phyloP scores from a whole-genome alignment of 1,140 invertebrate species.

The Neodiprion pinetum region DNA sequence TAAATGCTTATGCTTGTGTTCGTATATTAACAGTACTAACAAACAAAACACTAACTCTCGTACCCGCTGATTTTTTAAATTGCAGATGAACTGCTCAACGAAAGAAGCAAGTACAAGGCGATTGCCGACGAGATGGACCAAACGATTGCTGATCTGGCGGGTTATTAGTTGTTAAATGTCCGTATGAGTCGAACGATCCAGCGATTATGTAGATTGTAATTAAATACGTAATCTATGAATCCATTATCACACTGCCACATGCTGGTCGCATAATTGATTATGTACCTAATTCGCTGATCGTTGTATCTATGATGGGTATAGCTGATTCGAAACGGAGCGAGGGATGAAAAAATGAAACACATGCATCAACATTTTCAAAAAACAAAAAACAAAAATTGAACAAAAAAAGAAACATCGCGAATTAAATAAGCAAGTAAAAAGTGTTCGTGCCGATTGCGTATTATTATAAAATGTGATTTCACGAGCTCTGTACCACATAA shows the following conservation, averaged over 20 bases:
- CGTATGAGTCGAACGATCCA: neutral
- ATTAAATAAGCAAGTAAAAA: neutral
- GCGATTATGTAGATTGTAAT: neutral
- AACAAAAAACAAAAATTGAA: constrained; percentile 8
- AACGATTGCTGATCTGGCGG: constrained; percentile 93
- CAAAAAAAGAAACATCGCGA: constrained; percentile 10
- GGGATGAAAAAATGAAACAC: neutral
- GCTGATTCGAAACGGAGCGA: too few species aligned
- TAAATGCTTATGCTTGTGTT: neutral
- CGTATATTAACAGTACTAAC: constrained; percentile 38
- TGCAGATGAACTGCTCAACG: constrained; percentile 94
- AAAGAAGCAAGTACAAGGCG: constrained; percentile 97
- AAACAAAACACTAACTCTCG: constrained; percentile 16
- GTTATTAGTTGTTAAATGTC: constrained; percentile 69
- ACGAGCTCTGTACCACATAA: constrained; percentile 2
- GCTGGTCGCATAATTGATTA: neutral
- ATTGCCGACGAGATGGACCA: constrained; percentile 97
- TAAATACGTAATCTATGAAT: neutral
- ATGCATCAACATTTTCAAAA: neutral
- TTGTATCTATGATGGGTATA: neutral
- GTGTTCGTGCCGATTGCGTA: too few species aligned
- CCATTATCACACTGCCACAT: constrained; percentile 10
- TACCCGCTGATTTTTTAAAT: constrained; percentile 40
- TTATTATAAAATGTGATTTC: constrained; percentile 12
- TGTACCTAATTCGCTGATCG: constrained; percentile 3